These are phyloP conservation scores for Mirza zaza DNA, from an alignment of 2,113 vertebrate species.

Conservation along the genomic window DNA sequence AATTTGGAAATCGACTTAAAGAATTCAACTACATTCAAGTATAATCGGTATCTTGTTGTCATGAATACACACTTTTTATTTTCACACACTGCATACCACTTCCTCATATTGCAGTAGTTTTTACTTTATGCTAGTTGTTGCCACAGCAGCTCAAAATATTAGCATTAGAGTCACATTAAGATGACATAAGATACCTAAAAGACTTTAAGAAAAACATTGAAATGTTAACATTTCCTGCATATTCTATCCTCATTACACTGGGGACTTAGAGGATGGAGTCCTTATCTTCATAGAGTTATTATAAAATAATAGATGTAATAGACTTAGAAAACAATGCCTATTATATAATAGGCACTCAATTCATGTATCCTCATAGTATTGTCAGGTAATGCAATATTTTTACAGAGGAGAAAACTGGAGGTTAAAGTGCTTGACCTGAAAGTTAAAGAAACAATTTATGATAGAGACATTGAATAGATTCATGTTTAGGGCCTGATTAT, in stretches of 20 bases:
- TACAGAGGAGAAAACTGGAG: neutral
- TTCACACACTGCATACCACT: neutral
- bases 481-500: neutral
- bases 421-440: neutral
- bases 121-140: neutral
- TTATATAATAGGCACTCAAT: neutral
- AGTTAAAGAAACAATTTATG: slow-evolving; percentile 37
- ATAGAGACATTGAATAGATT: neutral
- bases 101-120: neutral
- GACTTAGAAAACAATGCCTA: neutral
- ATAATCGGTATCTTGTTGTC: neutral
- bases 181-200: neutral
- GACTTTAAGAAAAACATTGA: neutral
- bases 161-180: neutral
- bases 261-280: neutral
- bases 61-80: neutral
- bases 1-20: neutral
- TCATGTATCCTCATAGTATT: neutral
- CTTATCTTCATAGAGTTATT: neutral
- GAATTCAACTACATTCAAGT: neutral
- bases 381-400: neutral
- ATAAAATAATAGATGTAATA: neutral
- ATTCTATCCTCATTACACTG: neutral
- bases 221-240: neutral
- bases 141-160: neutral